These are phyloP conservation scores for Pristionchus fissidentatus DNA, from an alignment of 2,888 invertebrate species.

Conservation along the genomic window DNA sequence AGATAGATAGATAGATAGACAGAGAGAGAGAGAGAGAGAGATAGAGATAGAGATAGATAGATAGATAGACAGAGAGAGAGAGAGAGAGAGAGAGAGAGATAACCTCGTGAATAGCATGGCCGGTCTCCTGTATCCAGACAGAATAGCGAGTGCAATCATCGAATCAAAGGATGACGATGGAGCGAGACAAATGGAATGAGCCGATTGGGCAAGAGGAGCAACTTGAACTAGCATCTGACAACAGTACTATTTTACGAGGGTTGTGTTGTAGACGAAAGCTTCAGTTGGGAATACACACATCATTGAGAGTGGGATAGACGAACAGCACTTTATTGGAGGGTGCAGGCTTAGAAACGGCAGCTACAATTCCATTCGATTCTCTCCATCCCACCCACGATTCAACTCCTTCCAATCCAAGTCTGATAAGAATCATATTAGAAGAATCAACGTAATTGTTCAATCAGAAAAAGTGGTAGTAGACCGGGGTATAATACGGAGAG, in stretches of 20 bases:
- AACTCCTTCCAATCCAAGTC: neutral
- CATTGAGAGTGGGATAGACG: constrained; percentile 28
- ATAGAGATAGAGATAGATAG: no score
- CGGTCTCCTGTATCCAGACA: constrained; percentile 6
- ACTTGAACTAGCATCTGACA: constrained; percentile 26
- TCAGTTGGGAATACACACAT: neutral
- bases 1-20: no score
- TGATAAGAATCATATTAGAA: neutral
- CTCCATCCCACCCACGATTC: constrained; percentile 33
- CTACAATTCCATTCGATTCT: constrained; percentile 34
- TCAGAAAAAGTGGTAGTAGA: no score
- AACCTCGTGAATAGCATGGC: constrained; percentile 37
- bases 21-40: no score
- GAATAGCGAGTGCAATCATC: constrained; percentile 26
- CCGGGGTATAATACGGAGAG: no score
- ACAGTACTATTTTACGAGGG: neutral
- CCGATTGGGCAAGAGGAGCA: neutral
- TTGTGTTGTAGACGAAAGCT: neutral
- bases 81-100: no score
- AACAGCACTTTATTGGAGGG: constrained; percentile 28
- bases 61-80: no score
- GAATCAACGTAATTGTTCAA: neutral
- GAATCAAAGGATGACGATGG: constrained; percentile 31
- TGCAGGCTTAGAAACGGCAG: neutral
- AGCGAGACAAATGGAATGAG: constrained; percentile 13